Evolutionary conservation across 2,888 invertebrate genomes (phyloP), one percentile per base, ranked within the genome.

Genomic region (Microplitis manilae): DNA sequence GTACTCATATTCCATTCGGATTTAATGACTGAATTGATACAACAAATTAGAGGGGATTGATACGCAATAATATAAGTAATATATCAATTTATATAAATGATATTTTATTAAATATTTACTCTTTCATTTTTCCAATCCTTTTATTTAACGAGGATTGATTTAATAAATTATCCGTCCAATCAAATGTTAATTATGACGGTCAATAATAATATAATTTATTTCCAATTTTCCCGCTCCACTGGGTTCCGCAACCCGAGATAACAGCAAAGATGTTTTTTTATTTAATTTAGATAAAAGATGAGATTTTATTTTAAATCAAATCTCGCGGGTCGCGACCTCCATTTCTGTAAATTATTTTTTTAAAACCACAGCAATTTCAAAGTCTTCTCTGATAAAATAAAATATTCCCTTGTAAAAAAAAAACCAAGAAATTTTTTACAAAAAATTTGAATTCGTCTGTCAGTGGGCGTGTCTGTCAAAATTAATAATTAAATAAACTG

Each of bases 181-280:
- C 73, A 62, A 73, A 13, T 59, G 67, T 13, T 73, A 72, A 75
- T 77, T 77, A 73, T 79, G 79, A 68, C 79, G 81, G 79, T 81
- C 78, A 67, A 59, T 30, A 30, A 30, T 75, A 6, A 17, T n/a
- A 9, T 73, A 50, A 73, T 50, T 73, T 20, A 13, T 74, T 61
- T 68, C 39, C 39, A 68, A 30, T 38, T 74, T 74, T 68, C 61
- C 68, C 68, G 74, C 68, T 68, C 20, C 60, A 59, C 7, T 39
- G 38, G 40, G 40, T 61, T 30, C 30, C 30, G 30, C 30, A 30
- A 30, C 30, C 2, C 30, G 30, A 30, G 30, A 30, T 30, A 30
- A 30, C 30, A 30, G 30, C 30, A 30, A 30, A 30, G 30, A 30
- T 30, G 2, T 30, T 30, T 30, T 30, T 30, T 30, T 30, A 30